Conservation (phyloP, 2,113 vertebrate species). For the Calyptomena viridis region DNA sequence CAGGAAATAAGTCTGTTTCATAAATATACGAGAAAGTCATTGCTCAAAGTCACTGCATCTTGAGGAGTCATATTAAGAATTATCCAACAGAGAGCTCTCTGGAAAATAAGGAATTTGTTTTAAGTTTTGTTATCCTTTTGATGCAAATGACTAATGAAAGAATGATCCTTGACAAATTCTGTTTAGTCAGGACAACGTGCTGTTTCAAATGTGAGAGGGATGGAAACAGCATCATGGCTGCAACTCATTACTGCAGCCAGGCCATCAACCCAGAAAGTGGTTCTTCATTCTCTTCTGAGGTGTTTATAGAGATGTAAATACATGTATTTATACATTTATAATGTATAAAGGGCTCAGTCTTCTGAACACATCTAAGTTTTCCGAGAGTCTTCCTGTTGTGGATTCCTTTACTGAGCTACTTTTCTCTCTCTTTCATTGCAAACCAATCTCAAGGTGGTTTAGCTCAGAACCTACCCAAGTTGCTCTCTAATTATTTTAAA, state of each 20-base stretch:
- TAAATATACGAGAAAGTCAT: background rate
- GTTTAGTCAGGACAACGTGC: background rate
- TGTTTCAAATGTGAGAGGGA: background rate
- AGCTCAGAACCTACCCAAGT: background rate
- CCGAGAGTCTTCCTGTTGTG: background rate
- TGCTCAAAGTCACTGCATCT: background rate
- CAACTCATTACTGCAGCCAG: background rate
- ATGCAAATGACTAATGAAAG: background rate
- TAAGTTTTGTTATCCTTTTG: background rate
- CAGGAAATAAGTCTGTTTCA: background rate
- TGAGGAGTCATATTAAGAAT: background rate
- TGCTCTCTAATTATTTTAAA: background rate
- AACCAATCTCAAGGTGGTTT: background rate
- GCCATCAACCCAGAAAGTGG: accelerated
- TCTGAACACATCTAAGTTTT: background rate
- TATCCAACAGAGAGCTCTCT: background rate
- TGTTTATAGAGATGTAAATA: background rate
- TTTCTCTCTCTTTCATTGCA: background rate
- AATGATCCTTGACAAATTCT: background rate
- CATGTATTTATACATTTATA: too few species aligned
- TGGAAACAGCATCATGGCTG: background rate
- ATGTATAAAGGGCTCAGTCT: background rate
- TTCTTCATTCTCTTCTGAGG: background rate
- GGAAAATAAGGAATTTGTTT: background rate
- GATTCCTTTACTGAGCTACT: background rate